These are phyloP conservation scores for Emydoidea blandingii DNA, from an alignment of 2,797 vertebrate genomes.

Conservation along the genomic window DNA sequence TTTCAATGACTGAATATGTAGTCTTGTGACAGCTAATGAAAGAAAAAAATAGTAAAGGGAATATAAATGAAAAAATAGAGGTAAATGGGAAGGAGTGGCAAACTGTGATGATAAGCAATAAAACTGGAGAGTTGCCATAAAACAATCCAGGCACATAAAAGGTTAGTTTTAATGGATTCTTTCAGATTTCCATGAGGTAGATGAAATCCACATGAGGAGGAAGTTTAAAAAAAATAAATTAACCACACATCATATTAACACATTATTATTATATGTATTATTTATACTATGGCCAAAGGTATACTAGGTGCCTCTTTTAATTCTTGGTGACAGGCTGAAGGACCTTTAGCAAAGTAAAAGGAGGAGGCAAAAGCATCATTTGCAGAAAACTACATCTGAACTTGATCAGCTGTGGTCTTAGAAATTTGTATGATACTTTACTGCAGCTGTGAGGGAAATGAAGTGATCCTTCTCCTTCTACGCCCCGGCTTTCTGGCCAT, in stretches of 20 bases:
- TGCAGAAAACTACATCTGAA: neutral
- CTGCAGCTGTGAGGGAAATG: neutral
- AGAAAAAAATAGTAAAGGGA: neutral
- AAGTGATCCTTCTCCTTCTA: neutral
- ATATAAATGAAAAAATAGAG: neutral
- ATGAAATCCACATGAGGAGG: accelerated
- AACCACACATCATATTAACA: neutral
- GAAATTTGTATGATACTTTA: neutral
- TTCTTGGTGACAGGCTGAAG: neutral
- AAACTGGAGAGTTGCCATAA: neutral
- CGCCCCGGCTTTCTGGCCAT: neutral
- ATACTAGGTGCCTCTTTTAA: neutral
- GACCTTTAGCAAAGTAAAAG: neutral
- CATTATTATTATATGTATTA: neutral
- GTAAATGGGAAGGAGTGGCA: neutral
- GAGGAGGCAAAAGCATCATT: neutral
- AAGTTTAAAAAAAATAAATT: neutral
- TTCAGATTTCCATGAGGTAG: neutral
- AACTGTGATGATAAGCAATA: neutral
- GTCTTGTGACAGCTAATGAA: neutral
- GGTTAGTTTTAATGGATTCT: neutral
- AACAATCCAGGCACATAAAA: neutral
- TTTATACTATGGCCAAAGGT: neutral
- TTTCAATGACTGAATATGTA: neutral
- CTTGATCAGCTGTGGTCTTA: neutral